Base-by-base conservation (phyloP, 2,113 vertebrate species). In the Pseudorhombus dupliciocellatus region DNA sequence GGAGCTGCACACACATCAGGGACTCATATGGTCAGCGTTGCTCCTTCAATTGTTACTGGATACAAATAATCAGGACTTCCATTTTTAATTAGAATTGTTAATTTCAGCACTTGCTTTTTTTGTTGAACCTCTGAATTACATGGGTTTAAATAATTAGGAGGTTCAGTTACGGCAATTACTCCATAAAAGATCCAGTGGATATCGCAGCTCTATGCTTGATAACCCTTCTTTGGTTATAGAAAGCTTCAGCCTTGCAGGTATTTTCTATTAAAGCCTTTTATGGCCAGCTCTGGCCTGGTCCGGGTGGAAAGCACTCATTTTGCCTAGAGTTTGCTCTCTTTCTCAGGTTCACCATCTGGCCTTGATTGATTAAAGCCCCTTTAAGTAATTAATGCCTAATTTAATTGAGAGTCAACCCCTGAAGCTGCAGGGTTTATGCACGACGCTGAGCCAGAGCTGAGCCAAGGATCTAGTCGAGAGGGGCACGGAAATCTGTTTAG, bases 331-430 rank as follows among this genome's bases (percentile, higher is more conserved):
- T 83, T 86, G 68, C 74, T 74, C 76, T 85, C 55, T 77, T 83
- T 80, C 79, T 77, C 74, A 80, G 74, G 85, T 83, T 84, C 77
- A 70, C 87, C 88, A 87, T 86, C 88, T 92, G 90, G 82, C 78
- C 80, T 64, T 91, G 89, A 91, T 91, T 90, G 89, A 93, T 92
- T 92, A 90, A 90, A 88, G 81, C 87, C 83, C 77, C 68, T 90
- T 87, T 91, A 81, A 85, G 87, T 91, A 89, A 92, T 91, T 91
- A 91, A 92, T 90, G 88, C 85, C 82, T 70, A 83, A 74, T 88
- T 90, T 90, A 91, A 91, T 87, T 89, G 90, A 87, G 87, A 90
- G 86, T 84, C 84, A 75, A 64, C 77, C 84, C 87, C 84, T 84
- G 83, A 82, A 84, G 88, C 84, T 80, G 70, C 34, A 56, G 75